Base-by-base conservation (phyloP, 2,888 invertebrate species). In the Leucophenga maculata region DNA sequence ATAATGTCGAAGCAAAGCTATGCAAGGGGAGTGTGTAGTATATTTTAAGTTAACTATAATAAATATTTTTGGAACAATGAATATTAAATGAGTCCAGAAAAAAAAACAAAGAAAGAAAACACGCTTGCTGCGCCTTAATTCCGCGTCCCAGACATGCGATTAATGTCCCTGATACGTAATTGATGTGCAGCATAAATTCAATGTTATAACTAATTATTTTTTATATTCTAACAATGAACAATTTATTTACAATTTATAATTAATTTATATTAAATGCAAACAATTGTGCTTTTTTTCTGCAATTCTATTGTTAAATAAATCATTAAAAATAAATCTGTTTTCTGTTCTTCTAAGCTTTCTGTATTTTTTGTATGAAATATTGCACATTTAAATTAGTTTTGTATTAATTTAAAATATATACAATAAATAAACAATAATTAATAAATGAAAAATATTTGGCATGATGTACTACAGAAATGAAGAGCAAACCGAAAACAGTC, bases 91-190 rank as follows among this genome's bases (percentile, higher is more conserved):
- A 67, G 20, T 18, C 13, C 16, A 57, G 26, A 60, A 8, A n/a
- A 26, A 67, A 39, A 60, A 48, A 31, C 55, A 52, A 55, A 55
- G 18, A 50, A 46, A 48, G 16, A 52, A 50, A 31, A 69, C 65
- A 50, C 73, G 73, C 68, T 83, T 86, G 86, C 83, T 83, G 78
- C 77, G 78, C 85, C 86, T 86, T 86, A 86, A 86, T 86, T 84
- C 78, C 84, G 84, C 72, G 78, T 85, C 86, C 68, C 26, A 26
- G 26, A 3, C n/a, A n/a, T 48, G 55, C 52, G 4, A 26, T 26
- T 3, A 65, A 16, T 46, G 16, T 16, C 20, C 22, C 44, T 32
- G 22, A 20, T 57, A 79, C 84, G 82, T 77, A 84, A 86, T 86
- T 86, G 86, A 86, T 80, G 84, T 72, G 78, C 82, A 79, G 84